phyloP scores from a whole-genome alignment of 2,888 invertebrate genomes.

The Andricus curvator region DNA sequence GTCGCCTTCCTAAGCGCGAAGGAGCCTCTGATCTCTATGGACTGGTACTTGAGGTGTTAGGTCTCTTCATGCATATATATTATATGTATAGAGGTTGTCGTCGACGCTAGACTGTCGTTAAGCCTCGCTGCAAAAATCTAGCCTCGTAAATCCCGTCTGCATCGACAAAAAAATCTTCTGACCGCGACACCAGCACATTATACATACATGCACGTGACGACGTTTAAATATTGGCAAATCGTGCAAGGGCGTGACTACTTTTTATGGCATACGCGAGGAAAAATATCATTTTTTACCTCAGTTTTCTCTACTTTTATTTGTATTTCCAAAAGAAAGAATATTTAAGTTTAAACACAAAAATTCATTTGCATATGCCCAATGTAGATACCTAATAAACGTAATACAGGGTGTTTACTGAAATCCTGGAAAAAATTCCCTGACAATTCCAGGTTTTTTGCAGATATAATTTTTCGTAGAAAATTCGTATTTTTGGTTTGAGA shows the following conservation, averaged over 20 bases:
- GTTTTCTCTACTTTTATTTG: neutral
- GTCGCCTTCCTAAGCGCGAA: conserved; percentile 27
- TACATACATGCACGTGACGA: neutral
- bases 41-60: neutral
- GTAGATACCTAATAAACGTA: too few relatives aligned
- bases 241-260: neutral
- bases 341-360: too few relatives aligned
- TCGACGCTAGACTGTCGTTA: conserved; percentile 14
- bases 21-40: conserved; percentile 20
- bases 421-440: too few relatives aligned
- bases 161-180: neutral
- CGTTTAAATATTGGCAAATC: neutral
- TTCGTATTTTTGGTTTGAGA: too few relatives aligned
- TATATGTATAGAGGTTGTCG: conserved; percentile 16
- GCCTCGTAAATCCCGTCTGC: conserved; percentile 56
- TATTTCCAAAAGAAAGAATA: neutral
- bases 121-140: conserved; percentile 50
- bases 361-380: too few relatives aligned
- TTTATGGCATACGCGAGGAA: neutral
- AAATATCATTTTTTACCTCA: neutral
- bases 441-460: too few relatives aligned
- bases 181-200: neutral
- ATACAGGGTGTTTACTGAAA: too few relatives aligned
- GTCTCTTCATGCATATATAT: conserved; percentile 39
- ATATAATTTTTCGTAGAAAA: too few relatives aligned